Base-by-base conservation (phyloP, 2,888 invertebrate species). In the Drosophila dives region DNA sequence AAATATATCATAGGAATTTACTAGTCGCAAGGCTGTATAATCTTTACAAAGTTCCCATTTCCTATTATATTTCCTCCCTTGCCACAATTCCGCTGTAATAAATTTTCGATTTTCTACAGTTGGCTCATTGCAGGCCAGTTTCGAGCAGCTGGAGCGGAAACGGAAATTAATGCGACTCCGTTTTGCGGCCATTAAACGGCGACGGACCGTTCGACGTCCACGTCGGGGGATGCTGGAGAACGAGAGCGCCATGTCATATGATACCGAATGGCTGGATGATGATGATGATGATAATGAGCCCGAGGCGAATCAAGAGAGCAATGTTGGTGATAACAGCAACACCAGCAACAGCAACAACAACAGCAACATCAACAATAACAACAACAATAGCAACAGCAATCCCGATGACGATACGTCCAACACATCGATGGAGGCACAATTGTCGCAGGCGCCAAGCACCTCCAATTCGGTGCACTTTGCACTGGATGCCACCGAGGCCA, bases 391-490 rank as follows among this genome's bases (percentile, higher is more conserved):
- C 45, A 60, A 49, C 33, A 64, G 55, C 64, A 68, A 74, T 45
- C 34, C n/a, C 6, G 80, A 74, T 63, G 72, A 67, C 42, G 58
- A 68, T 45, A 69, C 79, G 29, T 88, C 90, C 32, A 83, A 88
- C 50, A 83, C 89, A 34, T 84, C 84, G 1, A 84, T 84, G 84
- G 89, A 87, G 65, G 90, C 83, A 10, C 85, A 85, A 51, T 20
- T 89, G 20, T 89, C 90, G 7, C 83, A 83, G 67, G 81, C 86
- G 10, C 86, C 86, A 7, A 88, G 85, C 83, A 86, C 81, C 26
- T 83, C 88, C 3, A 77, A 75, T 29, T 85, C 88, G 4, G 29
- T 71, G 33, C 80, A 60, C n/a, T 74, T 75, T 40, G 48, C 40
- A 0, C 45, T 69, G 5, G 81, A 87, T n/a, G 40, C 70, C 8